A percentile compares a stretch with the other conserved stretches of the same genome.
Conservation (phyloP, 2,113 vertebrate genomes). For the Martes martes region DNA sequence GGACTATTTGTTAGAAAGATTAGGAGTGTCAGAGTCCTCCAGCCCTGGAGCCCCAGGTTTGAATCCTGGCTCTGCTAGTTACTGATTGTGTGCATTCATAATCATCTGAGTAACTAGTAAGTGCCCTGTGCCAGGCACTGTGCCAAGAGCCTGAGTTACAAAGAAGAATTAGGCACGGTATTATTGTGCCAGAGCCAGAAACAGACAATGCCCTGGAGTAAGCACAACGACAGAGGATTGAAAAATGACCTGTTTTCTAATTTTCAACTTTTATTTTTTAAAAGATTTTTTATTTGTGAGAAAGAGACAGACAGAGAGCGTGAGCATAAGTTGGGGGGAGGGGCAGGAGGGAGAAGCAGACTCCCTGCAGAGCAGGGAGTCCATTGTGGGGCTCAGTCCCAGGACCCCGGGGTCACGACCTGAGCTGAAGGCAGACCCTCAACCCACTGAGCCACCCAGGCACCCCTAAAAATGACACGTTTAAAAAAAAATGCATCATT, state of each 20-base stretch:
- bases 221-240: not conserved
- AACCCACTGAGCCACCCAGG: not conserved
- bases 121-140: not conserved
- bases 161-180: not conserved
- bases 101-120: not conserved
- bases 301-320: not conserved
- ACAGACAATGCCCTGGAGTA: not conserved
- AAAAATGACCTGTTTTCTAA: not conserved
- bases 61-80: not conserved
- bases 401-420: not conserved
- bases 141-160: not conserved
- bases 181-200: not conserved
- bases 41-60: not conserved
- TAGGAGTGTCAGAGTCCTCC: not conserved
- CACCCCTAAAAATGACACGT: not conserved
- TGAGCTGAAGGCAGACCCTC: not conserved
- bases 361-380: not conserved
- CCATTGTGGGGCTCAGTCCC: not conserved
- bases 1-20: not conserved
- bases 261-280: not conserved
- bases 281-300: not conserved
- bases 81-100: not conserved
- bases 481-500: not conserved
- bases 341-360: not conserved
- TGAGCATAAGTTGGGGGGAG: not conserved